phyloP scores from a whole-genome alignment of 1,140 invertebrate genomes.

The Hesperophylax magnus region DNA sequence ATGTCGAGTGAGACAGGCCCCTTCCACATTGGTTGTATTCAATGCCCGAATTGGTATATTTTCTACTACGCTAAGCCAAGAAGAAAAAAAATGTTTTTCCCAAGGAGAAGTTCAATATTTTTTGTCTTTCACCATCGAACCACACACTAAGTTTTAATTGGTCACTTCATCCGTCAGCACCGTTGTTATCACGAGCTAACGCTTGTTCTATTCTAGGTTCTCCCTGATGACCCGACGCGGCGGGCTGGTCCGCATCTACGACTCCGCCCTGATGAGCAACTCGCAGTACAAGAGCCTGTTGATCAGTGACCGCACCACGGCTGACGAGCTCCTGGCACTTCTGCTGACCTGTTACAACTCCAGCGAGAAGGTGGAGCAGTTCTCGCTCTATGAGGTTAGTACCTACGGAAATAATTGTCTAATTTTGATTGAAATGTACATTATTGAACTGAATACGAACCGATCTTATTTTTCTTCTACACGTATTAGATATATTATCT shows the following conservation, averaged over 20 bases:
- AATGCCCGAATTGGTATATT: no score
- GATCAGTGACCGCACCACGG: constrained; percentile 91
- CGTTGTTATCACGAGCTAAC: not conserved
- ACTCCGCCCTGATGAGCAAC: constrained; percentile 89
- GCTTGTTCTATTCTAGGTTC: constrained; percentile 75
- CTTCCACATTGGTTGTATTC: no score
- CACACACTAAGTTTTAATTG: not conserved
- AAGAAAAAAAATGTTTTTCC: no score
- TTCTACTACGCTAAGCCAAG: no score
- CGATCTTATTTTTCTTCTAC: no score
- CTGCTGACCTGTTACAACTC: constrained; percentile 89
- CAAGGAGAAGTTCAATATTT: no score
- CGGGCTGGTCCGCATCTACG: constrained; percentile 91
- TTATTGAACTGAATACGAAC: no score
- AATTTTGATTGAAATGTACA: no score
- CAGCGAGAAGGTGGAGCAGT: constrained; percentile 85
- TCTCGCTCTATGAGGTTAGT: constrained; percentile 89
- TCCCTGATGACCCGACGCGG: constrained; percentile 88
- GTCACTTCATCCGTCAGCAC: not conserved
- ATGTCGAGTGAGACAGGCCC: no score
- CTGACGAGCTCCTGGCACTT: constrained; percentile 89
- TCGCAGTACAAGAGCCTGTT: constrained; percentile 94
- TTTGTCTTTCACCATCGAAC: not conserved
- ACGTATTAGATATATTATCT: no score
- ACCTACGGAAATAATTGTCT: constrained; percentile 58